These are phyloP conservation scores for Clarias fuscus DNA, from an alignment of 2,797 vertebrate species.

Conservation along the genomic window DNA sequence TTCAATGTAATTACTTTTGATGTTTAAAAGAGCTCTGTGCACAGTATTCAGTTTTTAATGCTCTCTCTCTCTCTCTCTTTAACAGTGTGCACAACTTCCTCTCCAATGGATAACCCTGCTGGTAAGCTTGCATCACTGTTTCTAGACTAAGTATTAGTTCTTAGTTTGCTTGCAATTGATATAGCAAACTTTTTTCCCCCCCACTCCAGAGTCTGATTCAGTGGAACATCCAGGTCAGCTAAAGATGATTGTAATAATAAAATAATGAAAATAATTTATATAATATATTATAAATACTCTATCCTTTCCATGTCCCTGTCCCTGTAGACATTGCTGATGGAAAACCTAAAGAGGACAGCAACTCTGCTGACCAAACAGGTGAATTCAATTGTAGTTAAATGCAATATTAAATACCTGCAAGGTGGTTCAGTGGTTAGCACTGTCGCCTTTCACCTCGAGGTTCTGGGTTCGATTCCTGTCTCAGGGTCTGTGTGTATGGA, in stretches of 20 bases:
- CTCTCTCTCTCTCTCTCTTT: no score
- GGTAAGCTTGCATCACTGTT: background rate
- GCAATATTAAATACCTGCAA: background rate
- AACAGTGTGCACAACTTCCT: conserved; percentile 8
- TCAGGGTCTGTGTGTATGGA: no score
- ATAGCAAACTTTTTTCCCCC: background rate
- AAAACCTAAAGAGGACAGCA: conserved; percentile 20
- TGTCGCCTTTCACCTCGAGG: no score
- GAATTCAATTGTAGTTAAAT: background rate
- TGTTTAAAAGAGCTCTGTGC: background rate
- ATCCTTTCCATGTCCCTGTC: background rate
- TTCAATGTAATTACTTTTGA: background rate
- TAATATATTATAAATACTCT: background rate
- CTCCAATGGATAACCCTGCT: background rate
- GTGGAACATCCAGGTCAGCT: conserved; percentile 36
- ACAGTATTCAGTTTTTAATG: background rate
- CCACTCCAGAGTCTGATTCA: conserved; percentile 20
- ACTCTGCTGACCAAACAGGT: conserved; percentile 22
- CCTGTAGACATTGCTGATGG: conserved; percentile 39
- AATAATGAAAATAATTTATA: background rate
- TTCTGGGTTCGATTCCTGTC: no score
- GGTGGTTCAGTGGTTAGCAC: no score
- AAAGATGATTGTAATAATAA: background rate
- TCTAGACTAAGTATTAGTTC: background rate
- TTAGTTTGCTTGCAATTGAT: background rate